Evolutionary conservation across 2,113 vertebrate species (phyloP).

Genomic region (Fukomys damarensis): DNA sequence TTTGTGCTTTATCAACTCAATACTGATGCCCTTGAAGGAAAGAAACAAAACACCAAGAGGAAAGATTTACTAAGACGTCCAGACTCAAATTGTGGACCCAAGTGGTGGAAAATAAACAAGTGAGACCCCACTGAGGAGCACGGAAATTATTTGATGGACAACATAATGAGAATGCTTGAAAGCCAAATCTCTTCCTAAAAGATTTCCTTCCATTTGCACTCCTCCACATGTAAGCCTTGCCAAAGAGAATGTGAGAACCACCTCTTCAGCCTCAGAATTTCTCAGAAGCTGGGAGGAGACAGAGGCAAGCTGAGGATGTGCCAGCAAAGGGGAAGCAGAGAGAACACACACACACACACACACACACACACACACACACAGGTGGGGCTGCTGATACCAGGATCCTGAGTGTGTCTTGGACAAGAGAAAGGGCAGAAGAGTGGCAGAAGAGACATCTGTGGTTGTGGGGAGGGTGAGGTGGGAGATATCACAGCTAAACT

Average conservation of each 20-base stretch:
- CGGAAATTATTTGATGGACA: background rate
- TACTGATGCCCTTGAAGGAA: background rate
- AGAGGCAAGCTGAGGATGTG: background rate
- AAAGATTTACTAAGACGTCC: background rate
- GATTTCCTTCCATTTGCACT: background rate
- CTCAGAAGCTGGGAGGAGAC: background rate
- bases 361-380: background rate
- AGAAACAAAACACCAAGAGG: background rate
- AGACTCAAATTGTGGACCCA: background rate
- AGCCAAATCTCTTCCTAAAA: background rate
- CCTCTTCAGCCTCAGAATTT: background rate
- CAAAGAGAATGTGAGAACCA: background rate
- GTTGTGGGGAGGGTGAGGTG: background rate
- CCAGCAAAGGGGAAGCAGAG: background rate
- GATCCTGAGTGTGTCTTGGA: background rate
- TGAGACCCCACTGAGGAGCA: background rate
- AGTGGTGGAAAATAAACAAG: background rate
- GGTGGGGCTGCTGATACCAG: background rate
- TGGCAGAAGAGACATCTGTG: background rate
- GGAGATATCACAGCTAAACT: background rate
- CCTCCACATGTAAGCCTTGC: background rate
- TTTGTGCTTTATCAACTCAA: background rate
- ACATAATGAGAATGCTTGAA: background rate
- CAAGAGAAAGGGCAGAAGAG: background rate
- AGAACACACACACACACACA: background rate